Percentiles rank a stretch among this genome's conserved stretches.
phyloP scores from a whole-genome alignment of 2,888 invertebrate genomes.

The Trichopoda pennipes region DNA sequence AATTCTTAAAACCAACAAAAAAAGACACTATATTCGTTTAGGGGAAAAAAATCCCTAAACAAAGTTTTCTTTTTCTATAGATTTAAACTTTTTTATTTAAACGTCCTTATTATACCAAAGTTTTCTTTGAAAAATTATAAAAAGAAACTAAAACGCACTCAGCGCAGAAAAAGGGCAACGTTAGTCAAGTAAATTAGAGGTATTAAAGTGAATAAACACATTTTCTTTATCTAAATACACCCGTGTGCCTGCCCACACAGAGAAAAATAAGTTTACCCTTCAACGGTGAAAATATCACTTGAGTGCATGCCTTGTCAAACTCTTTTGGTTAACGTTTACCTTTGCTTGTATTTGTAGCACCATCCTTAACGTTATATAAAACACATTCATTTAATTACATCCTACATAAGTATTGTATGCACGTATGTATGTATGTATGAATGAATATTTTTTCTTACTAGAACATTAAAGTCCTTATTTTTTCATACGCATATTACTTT shows the following conservation, averaged over 20 bases:
- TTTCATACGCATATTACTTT: too few relatives aligned
- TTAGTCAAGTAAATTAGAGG: conserved; percentile 2
- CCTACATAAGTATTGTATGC: too few relatives aligned
- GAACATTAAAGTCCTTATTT: too few relatives aligned
- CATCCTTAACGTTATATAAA: neutral
- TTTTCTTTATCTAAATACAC: neutral
- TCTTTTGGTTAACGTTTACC: neutral
- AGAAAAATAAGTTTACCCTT: conserved; percentile 11
- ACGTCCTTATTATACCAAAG: conserved; percentile 13
- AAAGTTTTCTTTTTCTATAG: neutral
- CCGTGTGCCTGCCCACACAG: neutral
- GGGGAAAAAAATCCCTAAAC: conserved; percentile 6
- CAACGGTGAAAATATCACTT: conserved; percentile 25
- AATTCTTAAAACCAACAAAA: conserved; percentile 7
- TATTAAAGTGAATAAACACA: conserved; percentile 1
- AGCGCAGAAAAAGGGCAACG: conserved; percentile 43
- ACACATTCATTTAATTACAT: neutral
- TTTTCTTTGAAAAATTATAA: conserved; percentile 19
- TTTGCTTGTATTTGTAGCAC: neutral
- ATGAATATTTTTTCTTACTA: too few relatives aligned
- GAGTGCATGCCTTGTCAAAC: conserved; percentile 47
- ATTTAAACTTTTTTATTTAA: neutral
- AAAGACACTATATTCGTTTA: neutral
- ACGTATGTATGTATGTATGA: neutral
- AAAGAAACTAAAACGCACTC: conserved; percentile 22